These are phyloP conservation scores for Pterostichus niger DNA, from an alignment of 2,888 invertebrate genomes.

Conservation along the genomic window DNA sequence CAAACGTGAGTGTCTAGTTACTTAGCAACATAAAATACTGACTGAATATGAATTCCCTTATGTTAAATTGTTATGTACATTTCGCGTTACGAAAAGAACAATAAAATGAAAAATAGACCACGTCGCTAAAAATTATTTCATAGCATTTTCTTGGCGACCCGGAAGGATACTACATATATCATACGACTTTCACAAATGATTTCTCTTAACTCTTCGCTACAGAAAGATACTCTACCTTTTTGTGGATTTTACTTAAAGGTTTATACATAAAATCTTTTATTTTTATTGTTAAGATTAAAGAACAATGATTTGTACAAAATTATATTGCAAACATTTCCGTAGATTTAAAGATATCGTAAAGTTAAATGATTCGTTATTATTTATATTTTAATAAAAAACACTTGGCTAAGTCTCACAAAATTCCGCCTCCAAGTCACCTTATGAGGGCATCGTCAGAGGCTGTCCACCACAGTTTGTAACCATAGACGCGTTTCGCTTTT, in stretches of 20 bases:
- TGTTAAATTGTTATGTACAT: too few species aligned
- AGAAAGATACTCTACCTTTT: not conserved
- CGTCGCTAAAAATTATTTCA: not conserved
- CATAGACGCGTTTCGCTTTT: too few species aligned
- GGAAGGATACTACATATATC: not conserved
- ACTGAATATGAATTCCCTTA: too few species aligned
- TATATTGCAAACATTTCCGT: not conserved
- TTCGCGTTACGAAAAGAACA: not conserved
- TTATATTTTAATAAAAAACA: too few species aligned
- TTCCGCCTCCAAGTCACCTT: too few species aligned
- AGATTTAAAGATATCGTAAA: not conserved
- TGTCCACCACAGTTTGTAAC: too few species aligned
- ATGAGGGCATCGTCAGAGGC: too few species aligned
- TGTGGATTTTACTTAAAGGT: not conserved
- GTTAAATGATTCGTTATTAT: not conserved
- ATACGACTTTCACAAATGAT: slow-evolving; percentile 9
- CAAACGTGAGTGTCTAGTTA: too few species aligned
- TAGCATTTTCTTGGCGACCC: not conserved
- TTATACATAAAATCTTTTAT: not conserved
- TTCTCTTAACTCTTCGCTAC: not conserved
- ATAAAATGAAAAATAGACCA: not conserved
- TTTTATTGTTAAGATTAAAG: not conserved
- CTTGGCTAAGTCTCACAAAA: too few species aligned
- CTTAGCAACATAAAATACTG: too few species aligned
- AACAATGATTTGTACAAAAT: not conserved